These are phyloP conservation scores for Scytalopus superciliaris DNA, from an alignment of 2,113 vertebrate genomes.

Conservation along the genomic window DNA sequence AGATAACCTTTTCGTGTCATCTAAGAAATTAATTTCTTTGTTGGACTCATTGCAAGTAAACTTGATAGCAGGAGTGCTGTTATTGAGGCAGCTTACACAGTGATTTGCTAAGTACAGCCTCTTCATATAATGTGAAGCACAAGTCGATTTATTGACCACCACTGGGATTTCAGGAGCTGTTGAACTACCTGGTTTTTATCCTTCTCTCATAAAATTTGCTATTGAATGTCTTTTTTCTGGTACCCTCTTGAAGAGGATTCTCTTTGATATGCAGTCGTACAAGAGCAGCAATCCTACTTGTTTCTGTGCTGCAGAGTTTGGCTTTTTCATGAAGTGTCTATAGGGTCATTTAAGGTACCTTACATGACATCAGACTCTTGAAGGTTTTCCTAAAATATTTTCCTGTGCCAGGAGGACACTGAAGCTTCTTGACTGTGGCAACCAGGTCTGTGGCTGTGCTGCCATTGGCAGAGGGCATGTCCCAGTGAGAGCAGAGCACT, in stretches of 20 bases:
- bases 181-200: constrained; percentile 64
- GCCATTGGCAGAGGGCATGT: neutral
- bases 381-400: neutral
- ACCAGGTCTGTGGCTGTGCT: neutral
- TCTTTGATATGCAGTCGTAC: constrained; percentile 27
- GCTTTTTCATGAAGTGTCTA: neutral
- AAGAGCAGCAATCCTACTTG: neutral
- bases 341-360: constrained; percentile 2
- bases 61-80: constrained; percentile 75
- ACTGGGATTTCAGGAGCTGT: constrained; percentile 75
- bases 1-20: constrained; percentile 76
- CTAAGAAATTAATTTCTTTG: constrained; percentile 81
- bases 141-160: constrained; percentile 76
- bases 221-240: constrained; percentile 37
- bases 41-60: constrained; percentile 78
- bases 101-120: constrained; percentile 79
- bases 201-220: constrained; percentile 52
- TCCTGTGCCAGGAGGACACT: neutral
- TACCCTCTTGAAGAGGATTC: constrained; percentile 19
- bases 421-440: neutral
- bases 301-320: neutral
- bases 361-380: neutral
- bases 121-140: constrained; percentile 75
- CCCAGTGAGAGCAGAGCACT: neutral
- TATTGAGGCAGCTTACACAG: constrained; percentile 76